Evolutionary conservation across 1,140 invertebrate species (phyloP).

Genomic region (Drosophila lowei): DNA sequence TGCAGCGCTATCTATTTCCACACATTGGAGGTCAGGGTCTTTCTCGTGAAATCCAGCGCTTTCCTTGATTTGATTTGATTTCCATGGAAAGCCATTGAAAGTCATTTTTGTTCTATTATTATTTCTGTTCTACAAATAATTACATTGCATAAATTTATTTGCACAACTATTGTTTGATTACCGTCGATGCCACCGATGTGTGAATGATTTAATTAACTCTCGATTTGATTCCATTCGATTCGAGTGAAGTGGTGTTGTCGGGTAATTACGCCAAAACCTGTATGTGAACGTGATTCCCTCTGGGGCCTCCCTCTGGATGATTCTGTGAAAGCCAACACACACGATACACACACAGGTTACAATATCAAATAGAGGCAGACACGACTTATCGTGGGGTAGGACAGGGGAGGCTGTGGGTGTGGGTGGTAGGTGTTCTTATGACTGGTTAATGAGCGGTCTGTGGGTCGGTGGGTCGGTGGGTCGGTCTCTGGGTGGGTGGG

Average conservation of each 20-base stretch:
- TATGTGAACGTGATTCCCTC: constrained; percentile 20
- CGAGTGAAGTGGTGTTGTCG: constrained; percentile 54
- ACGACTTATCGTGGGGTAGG: too few relatives aligned
- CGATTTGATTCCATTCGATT: constrained; percentile 22
- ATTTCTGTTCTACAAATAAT: constrained; percentile 7
- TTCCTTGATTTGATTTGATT: too few relatives aligned
- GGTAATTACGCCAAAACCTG: constrained; percentile 66
- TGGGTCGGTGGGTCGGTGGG: too few relatives aligned
- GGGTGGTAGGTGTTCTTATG: background rate
- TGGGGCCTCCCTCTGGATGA: background rate
- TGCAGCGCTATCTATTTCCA: constrained; percentile 14
- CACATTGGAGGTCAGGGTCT: constrained; percentile 24
- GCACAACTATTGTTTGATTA: constrained; percentile 17
- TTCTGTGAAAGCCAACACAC: constrained; percentile 31
- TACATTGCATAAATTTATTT: constrained; percentile 36
- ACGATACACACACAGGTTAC: constrained; percentile 38
- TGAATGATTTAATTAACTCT: constrained; percentile 68
- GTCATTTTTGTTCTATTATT: too few relatives aligned
- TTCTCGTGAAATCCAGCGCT: background rate
- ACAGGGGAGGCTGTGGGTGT: background rate
- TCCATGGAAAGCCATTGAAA: too few relatives aligned
- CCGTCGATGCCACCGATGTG: constrained; percentile 32
- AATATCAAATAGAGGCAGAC: constrained; percentile 28
- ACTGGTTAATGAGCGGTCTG: constrained; percentile 16
- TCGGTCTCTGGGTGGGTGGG: background rate